Evolutionary conservation across 2,888 invertebrate species (phyloP).

Genomic region (Leptarthrus brevirostris): DNA sequence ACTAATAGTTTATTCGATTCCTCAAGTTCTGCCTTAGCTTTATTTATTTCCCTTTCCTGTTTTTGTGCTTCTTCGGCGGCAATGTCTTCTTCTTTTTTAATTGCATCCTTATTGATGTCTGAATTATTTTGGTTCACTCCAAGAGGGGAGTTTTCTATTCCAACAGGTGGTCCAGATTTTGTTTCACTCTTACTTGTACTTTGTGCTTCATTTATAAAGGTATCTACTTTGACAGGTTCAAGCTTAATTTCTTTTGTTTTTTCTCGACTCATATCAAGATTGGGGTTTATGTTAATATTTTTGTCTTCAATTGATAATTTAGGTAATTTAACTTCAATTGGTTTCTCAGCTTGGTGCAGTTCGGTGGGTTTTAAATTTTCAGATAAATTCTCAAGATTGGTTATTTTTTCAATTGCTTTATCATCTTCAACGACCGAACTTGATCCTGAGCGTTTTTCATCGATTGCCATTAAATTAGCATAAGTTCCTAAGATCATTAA

Average conservation of each 20-base stretch:
- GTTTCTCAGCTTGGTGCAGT: slow-evolving; percentile 12
- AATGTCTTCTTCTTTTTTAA: slow-evolving; percentile 68
- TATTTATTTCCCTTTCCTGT: slow-evolving; percentile 54
- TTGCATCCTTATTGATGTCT: slow-evolving; percentile 65
- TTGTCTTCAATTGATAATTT: slow-evolving; percentile 4
- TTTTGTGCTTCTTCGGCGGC: slow-evolving; percentile 62
- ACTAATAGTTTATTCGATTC: slow-evolving; percentile 63
- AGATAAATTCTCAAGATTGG: slow-evolving; percentile 3
- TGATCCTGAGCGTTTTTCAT: slow-evolving; percentile 68
- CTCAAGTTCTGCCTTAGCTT: slow-evolving; percentile 62
- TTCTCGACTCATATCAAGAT: neutral
- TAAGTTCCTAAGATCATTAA: slow-evolving; percentile 92
- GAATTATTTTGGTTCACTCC: slow-evolving; percentile 54
- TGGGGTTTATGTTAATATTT: neutral
- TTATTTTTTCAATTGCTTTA: slow-evolving; percentile 64
- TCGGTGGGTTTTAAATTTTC: slow-evolving; percentile 4
- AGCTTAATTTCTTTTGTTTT: neutral
- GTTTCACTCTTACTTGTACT: neutral
- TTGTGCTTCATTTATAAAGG: neutral
- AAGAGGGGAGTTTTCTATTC: neutral
- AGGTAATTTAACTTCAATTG: slow-evolving; percentile 31
- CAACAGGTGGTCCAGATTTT: slow-evolving; percentile 48
- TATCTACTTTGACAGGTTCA: neutral
- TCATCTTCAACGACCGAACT: slow-evolving; percentile 66
- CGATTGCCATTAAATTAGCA: slow-evolving; percentile 84